A percentile compares a stretch with the other conserved stretches of the same genome.
Conservation (phyloP, 2,113 vertebrate genomes). For the Piaya cayana region DNA sequence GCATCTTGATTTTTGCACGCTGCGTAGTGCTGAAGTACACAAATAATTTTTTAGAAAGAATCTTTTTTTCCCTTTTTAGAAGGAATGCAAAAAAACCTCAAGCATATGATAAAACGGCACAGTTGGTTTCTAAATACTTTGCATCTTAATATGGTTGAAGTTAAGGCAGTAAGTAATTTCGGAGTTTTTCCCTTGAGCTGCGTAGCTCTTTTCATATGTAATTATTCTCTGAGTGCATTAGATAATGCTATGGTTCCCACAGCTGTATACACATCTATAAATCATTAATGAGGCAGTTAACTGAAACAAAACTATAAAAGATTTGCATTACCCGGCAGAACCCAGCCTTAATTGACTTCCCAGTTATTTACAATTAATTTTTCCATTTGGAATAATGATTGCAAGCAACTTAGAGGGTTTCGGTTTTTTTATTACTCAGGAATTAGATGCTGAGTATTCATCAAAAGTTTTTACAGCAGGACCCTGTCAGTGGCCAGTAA, state of each 20-base stretch:
- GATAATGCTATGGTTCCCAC: conserved; percentile 78
- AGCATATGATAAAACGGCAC: conserved; percentile 55
- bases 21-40: background rate
- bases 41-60: conserved; percentile 14
- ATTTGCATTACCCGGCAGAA: conserved; percentile 79
- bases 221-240: conserved; percentile 81
- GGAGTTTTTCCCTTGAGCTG: conserved; percentile 72
- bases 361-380: conserved; percentile 84
- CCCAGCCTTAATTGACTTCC: conserved; percentile 78
- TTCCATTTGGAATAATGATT: conserved; percentile 81
- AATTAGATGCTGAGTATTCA: conserved; percentile 71
- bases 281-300: conserved; percentile 85
- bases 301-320: conserved; percentile 83
- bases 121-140: conserved; percentile 65
- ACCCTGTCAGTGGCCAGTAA: conserved; percentile 49
- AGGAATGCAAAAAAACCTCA: conserved; percentile 6
- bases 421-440: conserved; percentile 58
- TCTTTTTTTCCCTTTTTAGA: conserved; percentile 33
- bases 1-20: conserved; percentile 13
- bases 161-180: conserved; percentile 76
- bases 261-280: conserved; percentile 82
- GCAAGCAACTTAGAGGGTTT: conserved; percentile 48
- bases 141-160: conserved; percentile 75
- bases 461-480: conserved; percentile 64
- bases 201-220: conserved; percentile 78